phyloP scores from a whole-genome alignment of 2,888 invertebrate genomes.

The Alcis repandata region DNA sequence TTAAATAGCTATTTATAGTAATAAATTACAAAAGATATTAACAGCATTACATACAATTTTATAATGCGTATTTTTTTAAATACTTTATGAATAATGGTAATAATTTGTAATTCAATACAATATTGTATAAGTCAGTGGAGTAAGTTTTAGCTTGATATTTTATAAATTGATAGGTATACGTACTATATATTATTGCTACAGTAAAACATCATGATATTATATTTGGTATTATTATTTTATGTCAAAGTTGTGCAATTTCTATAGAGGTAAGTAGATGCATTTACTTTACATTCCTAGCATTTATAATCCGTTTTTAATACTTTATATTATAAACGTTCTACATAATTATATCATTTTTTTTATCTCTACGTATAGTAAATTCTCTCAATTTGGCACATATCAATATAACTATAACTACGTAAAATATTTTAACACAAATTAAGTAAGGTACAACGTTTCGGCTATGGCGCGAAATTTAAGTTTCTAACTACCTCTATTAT shows the following conservation, averaged over 20 bases:
- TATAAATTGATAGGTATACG: background rate
- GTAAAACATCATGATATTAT: constrained; percentile 21
- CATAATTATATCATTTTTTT: constrained; percentile 10
- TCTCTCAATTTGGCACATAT: constrained; percentile 79
- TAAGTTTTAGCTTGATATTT: background rate
- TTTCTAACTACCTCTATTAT: background rate
- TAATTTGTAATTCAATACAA: no score
- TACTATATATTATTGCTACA: constrained; percentile 25
- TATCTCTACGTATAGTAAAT: constrained; percentile 70
- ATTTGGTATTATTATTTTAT: constrained; percentile 2
- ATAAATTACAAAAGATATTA: background rate
- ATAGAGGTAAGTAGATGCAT: background rate
- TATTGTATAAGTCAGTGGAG: no score
- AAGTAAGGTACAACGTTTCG: background rate
- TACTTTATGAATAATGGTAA: no score
- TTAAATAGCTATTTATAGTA: no score
- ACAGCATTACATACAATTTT: no score
- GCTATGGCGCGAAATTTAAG: no score
- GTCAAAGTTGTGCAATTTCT: background rate
- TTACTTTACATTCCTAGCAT: background rate
- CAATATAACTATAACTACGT: constrained; percentile 23
- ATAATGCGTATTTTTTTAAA: no score
- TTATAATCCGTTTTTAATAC: background rate
- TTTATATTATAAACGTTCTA: constrained; percentile 16
- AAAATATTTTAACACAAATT: background rate